Evolutionary conservation across 2,113 vertebrate species (phyloP), one percentile per base, ranked within the genome.

Genomic region (Colaptes auratus): DNA sequence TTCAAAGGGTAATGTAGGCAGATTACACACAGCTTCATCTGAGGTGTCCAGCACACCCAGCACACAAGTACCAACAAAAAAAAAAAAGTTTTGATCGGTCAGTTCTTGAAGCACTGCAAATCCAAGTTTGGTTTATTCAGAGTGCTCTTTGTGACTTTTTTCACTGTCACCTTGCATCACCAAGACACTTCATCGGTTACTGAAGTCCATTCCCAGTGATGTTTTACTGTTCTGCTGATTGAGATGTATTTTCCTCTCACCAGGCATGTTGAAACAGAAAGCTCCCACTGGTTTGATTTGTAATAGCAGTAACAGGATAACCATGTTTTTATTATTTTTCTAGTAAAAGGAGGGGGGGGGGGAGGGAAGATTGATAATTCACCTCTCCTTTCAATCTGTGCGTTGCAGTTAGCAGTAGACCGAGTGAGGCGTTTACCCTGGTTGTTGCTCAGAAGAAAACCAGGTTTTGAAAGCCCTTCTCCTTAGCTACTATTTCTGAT

Each of bases 191-290:
- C 3, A 11, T 12, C 7, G 7, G 24, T 33, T 36, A 15, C 52
- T 33, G 27, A 6, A 33, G n/a, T 7, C 52, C 35, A 9, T n/a
- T 5, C 5, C n/a, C 12, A 9, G 28, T 3, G 3, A 5, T 3
- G 15, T 24, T 69, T 42, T 27, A 39, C n/a, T 31, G 36, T 25
- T 24, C 2, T 5, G 27, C 10, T 13, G 35, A 18, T 28, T 10
- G n/a, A n/a, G 58, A 63, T 15, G 28, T 27, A 12, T 8, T 5
- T 12, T 61, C 16, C 16, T 42, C 72, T 30, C 39, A 15, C 25
- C 35, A 44, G 4, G 33, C 0, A 0, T 0, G 2, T 46, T 56
- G 25, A 16, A 58, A 42, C 18, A 2, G 36, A 15, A 50, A 46
- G 28, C 15, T 82, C 50, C 15, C 9, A 9, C 23, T 14, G 14